Evolutionary conservation across 1,140 invertebrate genomes (phyloP).

Genomic region (Argopecten irradians): DNA sequence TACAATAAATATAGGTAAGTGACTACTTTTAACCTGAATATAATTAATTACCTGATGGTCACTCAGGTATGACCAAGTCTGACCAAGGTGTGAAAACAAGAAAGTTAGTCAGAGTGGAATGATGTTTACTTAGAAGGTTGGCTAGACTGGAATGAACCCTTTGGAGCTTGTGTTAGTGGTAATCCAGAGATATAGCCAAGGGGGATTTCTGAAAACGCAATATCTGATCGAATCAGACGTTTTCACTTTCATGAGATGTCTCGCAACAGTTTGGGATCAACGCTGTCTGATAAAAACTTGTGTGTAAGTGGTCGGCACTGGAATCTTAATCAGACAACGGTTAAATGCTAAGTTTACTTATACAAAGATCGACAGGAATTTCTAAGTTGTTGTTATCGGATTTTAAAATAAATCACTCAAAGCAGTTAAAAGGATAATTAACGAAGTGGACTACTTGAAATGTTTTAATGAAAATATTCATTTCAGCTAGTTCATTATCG

Average conservation of each 20-base stretch:
- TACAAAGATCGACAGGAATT: background rate
- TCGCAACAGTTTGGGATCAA: background rate
- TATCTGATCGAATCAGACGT: background rate
- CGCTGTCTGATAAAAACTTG: background rate
- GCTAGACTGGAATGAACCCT: too few relatives aligned
- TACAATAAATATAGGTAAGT: too few relatives aligned
- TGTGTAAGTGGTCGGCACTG: background rate
- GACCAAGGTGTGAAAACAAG: too few relatives aligned
- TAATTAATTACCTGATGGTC: too few relatives aligned
- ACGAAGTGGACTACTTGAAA: slow-evolving; percentile 9
- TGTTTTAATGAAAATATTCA: slow-evolving; percentile 4
- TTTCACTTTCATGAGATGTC: background rate
- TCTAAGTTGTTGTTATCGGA: background rate
- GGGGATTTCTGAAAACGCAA: background rate
- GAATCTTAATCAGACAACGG: background rate
- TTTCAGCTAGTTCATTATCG: background rate
- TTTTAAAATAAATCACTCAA: background rate
- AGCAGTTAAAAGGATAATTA: background rate
- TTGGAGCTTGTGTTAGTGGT: too few relatives aligned
- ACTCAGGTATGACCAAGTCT: too few relatives aligned
- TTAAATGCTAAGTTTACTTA: slow-evolving; percentile 3
- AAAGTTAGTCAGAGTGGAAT: too few relatives aligned
- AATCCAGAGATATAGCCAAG: background rate
- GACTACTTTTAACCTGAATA: too few relatives aligned
- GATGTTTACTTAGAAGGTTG: too few relatives aligned